Evolutionary conservation across 53 echinoderm and acorn worm species (phyloP), one percentile per base, ranked within the genome.

Genomic region (Holothuria scabra): DNA sequence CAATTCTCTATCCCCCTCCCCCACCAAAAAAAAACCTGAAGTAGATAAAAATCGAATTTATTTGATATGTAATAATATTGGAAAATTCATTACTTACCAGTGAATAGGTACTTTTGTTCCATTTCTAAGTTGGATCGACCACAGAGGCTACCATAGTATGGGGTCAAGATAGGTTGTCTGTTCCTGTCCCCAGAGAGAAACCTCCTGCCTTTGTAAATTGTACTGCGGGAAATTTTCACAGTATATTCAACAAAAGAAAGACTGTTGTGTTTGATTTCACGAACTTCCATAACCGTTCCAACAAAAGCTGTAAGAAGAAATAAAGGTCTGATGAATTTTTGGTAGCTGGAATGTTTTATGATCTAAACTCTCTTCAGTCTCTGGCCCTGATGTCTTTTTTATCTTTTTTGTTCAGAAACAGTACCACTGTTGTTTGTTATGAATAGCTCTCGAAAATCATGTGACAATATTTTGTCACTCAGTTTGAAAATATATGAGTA

Each of bases 81-180:
- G 6, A 30, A 67, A 67, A 70, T 16, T 13, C 12, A 18, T 37
- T 0, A 58, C 80, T 79, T 63, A 81, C 81, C 81, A 81, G 0
- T 62, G 12, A 81, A 13, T 3, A 81, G 5, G 81, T 81, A 62
- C 33, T 34, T 41, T 59, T 21, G 18, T 4, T 59, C 28, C 22
- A 63, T 61, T 8, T 10, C 8, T 26, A 81, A 46, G 81, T 81
- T 32, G 3, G 81, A n/a, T 35, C 62, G 59, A 21, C 81, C 81
- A 34, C 81, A 81, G 26, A 81, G 41, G 22, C 31, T 81, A 11
- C 81, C 81, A 20, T 64, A 62, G 81, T 37, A 81, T 9, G 81
- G 81, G 37, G 81, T 81, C 34, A 41, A 58, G 14, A 81, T 16
- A 7, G 11, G 56, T 25, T 76, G 76, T 14, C 56, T 76, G 57